Percentiles rank a stretch among this genome's conserved stretches.
phyloP scores from a whole-genome alignment of 1,140 invertebrate genomes.

The Trialeurodes vaporariorum region DNA sequence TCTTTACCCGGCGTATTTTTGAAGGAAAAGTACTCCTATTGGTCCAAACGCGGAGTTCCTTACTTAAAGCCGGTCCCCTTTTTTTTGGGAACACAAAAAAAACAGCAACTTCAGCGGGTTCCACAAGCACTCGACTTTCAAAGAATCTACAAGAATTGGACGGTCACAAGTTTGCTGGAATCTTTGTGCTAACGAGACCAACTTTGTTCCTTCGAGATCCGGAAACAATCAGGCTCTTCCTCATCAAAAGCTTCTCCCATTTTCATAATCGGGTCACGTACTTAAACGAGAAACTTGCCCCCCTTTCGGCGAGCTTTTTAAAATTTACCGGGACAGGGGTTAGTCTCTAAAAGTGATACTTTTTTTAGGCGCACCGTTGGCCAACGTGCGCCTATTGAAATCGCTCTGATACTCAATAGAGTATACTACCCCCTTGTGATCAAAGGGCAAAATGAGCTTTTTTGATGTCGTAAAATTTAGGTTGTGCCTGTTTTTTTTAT shows the following conservation, averaged over 20 bases:
- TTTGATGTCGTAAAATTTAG: too few species aligned
- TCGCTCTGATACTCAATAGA: too few species aligned
- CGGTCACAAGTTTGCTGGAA: conserved; percentile 13
- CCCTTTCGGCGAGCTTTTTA: conserved; percentile 42
- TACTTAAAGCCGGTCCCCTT: background rate
- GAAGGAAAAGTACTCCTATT: conserved; percentile 12
- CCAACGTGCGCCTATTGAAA: too few species aligned
- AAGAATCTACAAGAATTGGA: conserved; percentile 10
- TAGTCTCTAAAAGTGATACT: too few species aligned
- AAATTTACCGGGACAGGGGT: conserved; percentile 30
- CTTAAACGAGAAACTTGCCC: conserved; percentile 37
- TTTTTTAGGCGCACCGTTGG: too few species aligned
- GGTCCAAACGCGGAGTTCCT: conserved; percentile 13
- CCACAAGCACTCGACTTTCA: conserved; percentile 10
- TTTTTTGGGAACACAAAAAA: conserved; percentile 4
- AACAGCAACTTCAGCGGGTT: conserved; percentile 4
- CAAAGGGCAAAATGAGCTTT: too few species aligned
- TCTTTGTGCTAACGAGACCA: conserved; percentile 25
- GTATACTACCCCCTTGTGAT: too few species aligned
- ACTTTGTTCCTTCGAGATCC: conserved; percentile 34
- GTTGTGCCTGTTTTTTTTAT: too few species aligned
- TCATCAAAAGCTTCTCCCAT: conserved; percentile 38
- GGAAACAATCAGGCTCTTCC: conserved; percentile 36
- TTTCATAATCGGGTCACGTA: conserved; percentile 35
- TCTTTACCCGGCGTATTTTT: too few species aligned